Evolutionary conservation across 2,888 invertebrate species (phyloP).

Genomic region (Volucella inflata): DNA sequence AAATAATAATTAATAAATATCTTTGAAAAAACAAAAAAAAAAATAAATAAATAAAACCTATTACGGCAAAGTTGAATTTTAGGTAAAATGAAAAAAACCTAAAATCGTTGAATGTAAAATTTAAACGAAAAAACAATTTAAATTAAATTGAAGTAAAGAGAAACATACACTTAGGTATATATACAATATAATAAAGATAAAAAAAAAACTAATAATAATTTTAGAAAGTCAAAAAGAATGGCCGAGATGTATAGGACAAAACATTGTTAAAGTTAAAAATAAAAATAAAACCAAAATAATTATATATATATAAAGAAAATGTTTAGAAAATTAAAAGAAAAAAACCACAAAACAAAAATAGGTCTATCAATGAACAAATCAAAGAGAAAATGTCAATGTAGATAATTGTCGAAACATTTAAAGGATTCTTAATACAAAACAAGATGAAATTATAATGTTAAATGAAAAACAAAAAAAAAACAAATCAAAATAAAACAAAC

Average conservation of each 20-base stretch:
- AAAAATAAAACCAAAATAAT: constrained; percentile 20
- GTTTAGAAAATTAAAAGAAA: constrained; percentile 59
- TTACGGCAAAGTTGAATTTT: constrained; percentile 57
- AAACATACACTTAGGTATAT: constrained; percentile 60
- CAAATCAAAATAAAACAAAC: constrained; percentile 25
- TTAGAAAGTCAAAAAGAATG: constrained; percentile 1
- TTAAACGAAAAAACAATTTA: constrained; percentile 69
- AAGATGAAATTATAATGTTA: constrained; percentile 36
- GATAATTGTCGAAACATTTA: constrained; percentile 66
- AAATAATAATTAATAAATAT: constrained; percentile 28
- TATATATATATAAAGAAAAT: neutral
- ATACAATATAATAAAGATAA: constrained; percentile 19
- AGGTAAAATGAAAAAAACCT: constrained; percentile 35
- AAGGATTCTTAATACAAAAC: constrained; percentile 39
- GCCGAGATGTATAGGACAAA: constrained; percentile 52
- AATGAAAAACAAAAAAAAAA: constrained; percentile 34
- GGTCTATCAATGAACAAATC: constrained; percentile 56
- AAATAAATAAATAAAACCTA: constrained; percentile 27
- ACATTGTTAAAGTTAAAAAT: constrained; percentile 70
- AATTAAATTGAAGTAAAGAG: constrained; percentile 65
- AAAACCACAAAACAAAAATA: constrained; percentile 9
- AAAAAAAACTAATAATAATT: constrained; percentile 1
- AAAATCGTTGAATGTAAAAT: constrained; percentile 65
- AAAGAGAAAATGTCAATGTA: constrained; percentile 64
- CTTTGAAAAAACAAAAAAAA: constrained; percentile 25